A percentile compares a stretch with the other conserved stretches of the same genome.
Evolutionary conservation across 1,140 invertebrate species (phyloP).

Genomic region (Drosophila biarmipes): DNA sequence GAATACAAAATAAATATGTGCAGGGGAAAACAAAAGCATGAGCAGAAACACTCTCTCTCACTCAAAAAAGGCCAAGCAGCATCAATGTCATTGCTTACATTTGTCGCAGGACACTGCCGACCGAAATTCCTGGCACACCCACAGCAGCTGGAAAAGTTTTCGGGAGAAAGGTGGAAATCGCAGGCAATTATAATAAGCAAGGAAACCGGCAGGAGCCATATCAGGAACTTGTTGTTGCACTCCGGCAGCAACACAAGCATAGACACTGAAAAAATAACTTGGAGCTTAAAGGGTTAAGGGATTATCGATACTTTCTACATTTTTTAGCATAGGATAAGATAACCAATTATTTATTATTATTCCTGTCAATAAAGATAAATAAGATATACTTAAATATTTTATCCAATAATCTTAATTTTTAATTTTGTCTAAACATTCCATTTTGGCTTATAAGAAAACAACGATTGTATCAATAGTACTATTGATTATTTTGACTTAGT

Average conservation of each 20-base stretch:
- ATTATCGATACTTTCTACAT: too few species aligned
- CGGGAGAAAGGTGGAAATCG: constrained; percentile 55
- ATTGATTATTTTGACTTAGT: too few species aligned
- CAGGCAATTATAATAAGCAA: constrained; percentile 76
- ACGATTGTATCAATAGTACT: too few species aligned
- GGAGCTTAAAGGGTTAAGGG: too few species aligned
- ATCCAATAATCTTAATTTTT: too few species aligned
- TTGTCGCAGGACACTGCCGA: constrained; percentile 46
- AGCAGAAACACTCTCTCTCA: constrained; percentile 20
- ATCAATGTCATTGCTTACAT: constrained; percentile 72
- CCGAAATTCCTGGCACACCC: constrained; percentile 46
- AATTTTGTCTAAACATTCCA: too few species aligned
- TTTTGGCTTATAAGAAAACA: too few species aligned
- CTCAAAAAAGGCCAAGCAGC: constrained; percentile 42
- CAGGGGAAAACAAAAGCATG: constrained; percentile 26
- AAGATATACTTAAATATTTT: too few species aligned
- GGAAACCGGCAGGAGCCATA: constrained; percentile 49
- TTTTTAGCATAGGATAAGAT: too few species aligned
- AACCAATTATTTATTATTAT: too few species aligned
- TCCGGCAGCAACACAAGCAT: constrained; percentile 27
- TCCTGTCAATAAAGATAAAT: too few species aligned
- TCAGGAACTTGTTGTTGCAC: constrained; percentile 63
- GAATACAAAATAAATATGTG: constrained; percentile 43
- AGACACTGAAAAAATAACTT: constrained; percentile 1
- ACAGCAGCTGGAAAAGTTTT: constrained; percentile 35